A percentile compares a stretch with the other conserved stretches of the same genome.
These are phyloP conservation scores for Petrophora chlorosata DNA, from an alignment of 2,888 invertebrate genomes.

Conservation along the genomic window DNA sequence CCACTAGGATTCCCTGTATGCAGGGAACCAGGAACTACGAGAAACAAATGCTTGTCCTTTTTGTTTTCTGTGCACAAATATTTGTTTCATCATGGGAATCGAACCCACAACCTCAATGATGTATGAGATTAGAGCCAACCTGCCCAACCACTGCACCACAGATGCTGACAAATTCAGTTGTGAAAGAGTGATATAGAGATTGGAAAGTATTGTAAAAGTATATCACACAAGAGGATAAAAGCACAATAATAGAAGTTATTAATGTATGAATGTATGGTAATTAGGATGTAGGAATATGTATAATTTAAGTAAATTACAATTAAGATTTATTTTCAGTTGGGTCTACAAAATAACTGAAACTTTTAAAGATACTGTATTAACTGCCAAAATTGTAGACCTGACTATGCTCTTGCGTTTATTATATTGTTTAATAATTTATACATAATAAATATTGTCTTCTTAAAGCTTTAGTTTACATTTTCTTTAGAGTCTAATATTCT, in stretches of 20 bases:
- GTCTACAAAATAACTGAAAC: neutral
- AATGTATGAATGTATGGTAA: neutral
- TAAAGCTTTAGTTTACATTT: slow-evolving; percentile 4
- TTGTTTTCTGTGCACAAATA: too few species aligned
- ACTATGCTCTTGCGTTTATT: slow-evolving; percentile 4
- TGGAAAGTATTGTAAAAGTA: too few species aligned
- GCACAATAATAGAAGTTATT: slow-evolving; percentile 5
- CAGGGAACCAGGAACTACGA: too few species aligned
- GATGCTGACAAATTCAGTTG: too few species aligned
- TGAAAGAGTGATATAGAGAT: too few species aligned
- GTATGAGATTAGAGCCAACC: too few species aligned
- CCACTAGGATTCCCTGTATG: too few species aligned
- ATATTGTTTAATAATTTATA: slow-evolving; percentile 19
- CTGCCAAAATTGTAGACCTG: slow-evolving; percentile 20
- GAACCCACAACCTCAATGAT: too few species aligned
- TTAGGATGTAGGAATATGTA: neutral
- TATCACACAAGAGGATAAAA: neutral
- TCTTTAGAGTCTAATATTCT: neutral
- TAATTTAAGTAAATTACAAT: neutral
- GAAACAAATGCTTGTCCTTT: too few species aligned
- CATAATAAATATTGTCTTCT: slow-evolving; percentile 24
- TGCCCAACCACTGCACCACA: too few species aligned
- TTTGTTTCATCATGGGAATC: too few species aligned
- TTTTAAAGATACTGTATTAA: neutral
- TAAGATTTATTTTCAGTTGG: slow-evolving; percentile 1